Evolutionary conservation across 2,797 vertebrate genomes (phyloP).

Genomic region (Danio albolineatus): DNA sequence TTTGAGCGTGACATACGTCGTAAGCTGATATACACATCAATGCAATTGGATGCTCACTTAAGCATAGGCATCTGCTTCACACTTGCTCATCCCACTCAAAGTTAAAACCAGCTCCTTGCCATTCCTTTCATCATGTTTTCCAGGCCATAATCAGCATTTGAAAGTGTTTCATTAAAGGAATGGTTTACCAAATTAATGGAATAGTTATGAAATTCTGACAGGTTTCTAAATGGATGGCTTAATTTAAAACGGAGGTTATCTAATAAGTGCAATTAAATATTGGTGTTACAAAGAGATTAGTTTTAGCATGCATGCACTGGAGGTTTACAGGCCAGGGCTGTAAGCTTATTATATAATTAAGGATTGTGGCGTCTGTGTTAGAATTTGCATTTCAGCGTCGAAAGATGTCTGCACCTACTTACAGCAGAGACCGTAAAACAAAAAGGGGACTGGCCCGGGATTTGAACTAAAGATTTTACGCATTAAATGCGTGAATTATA

Average conservation of each 20-base stretch:
- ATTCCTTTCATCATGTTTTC: neutral
- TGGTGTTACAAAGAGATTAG: neutral
- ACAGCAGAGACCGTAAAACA: neutral
- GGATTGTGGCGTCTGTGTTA: slow-evolving; percentile 17
- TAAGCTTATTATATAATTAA: slow-evolving; percentile 44
- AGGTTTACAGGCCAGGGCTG: neutral
- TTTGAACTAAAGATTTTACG: no score
- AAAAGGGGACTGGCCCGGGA: no score
- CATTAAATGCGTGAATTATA: no score
- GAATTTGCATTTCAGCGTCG: slow-evolving; percentile 24
- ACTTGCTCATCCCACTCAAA: slow-evolving; percentile 8
- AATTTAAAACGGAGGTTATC: neutral
- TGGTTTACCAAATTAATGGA: neutral
- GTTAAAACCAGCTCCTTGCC: neutral
- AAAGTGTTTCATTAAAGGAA: no score
- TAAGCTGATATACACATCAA: neutral
- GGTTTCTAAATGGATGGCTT: neutral
- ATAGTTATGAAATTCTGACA: neutral
- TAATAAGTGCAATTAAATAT: neutral
- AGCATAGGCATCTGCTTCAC: slow-evolving; percentile 2
- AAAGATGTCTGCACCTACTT: neutral
- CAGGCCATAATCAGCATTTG: no score
- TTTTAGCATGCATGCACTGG: neutral
- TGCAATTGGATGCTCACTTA: neutral
- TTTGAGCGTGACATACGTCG: neutral